A percentile compares a stretch with the other conserved stretches of the same genome.
These are phyloP conservation scores for Eidolon dupreanum DNA, from an alignment of 2,797 vertebrate genomes.

Conservation along the genomic window DNA sequence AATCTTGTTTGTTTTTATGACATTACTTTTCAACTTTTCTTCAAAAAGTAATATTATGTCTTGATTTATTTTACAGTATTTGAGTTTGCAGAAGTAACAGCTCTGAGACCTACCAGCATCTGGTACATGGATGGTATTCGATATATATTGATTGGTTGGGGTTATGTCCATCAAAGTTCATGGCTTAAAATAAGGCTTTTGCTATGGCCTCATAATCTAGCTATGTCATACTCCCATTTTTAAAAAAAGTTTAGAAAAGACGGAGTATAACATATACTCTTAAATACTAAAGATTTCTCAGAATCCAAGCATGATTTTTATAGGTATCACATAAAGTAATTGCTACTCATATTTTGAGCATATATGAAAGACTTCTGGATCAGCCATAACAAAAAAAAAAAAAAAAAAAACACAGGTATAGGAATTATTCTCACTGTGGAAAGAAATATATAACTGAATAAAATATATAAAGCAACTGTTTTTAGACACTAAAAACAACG, in stretches of 20 bases:
- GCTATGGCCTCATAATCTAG: not conserved
- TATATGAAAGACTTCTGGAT: not conserved
- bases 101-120: not conserved
- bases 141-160: not conserved
- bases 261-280: not conserved
- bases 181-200: not conserved
- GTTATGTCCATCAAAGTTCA: not conserved
- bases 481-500: not conserved
- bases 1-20: not conserved
- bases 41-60: not conserved
- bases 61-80: not conserved
- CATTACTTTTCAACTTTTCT: not conserved
- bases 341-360: not conserved
- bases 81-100: not conserved
- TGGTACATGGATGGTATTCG: not conserved
- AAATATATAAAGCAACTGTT: not conserved
- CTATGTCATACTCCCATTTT: not conserved
- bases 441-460: not conserved
- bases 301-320: not conserved
- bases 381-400: not conserved
- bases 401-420: not conserved
- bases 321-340: not conserved
- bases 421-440: not conserved
- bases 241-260: not conserved
- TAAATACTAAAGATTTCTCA: not conserved